Base-by-base conservation (phyloP, 2,888 invertebrate genomes). In the Pseudococcus viburni region DNA sequence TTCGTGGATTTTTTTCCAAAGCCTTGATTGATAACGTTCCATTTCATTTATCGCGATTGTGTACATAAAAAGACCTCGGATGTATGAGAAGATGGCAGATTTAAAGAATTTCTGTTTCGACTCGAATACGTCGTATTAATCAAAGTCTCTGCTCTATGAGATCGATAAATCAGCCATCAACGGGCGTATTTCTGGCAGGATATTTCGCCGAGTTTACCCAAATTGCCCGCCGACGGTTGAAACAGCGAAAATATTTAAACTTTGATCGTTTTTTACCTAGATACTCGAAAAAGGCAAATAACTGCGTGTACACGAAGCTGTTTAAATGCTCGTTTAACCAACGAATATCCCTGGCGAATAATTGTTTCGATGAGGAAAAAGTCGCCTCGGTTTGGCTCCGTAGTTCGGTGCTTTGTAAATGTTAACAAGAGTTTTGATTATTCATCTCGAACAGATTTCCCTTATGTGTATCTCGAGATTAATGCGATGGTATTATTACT, bases 41-140 rank as follows among this genome's bases (percentile, higher is more conserved):
- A 73, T 73, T 73, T 33, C 73, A 73, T 73, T 73, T 73, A 73
- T 73, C 73, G 73, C 73, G 73, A 73, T 73, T 73, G 73, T 73
- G 39, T 73, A 73, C 42, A 42, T 73, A 73, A 73, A 73, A 73
- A 73, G 15, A 33, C 73, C 73, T 73, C 7, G 64, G 22, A 42
- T 42, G 42, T 64, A 9, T 22, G 8, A n/a, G 64, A 55, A 64
- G 64, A 73, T n/a, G 73, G 15, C 0, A 12, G 33, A 68, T 42
- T 73, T 33, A 15, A 73, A 73, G 73, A 73, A 33, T 73, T 73
- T 73, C 33, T 33, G 33, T 33, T 73, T 73, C 33, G 73, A 73
- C 73, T 73, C 8, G 42, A 33, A 33, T 22, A n/a, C 33, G 26
- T n/a, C 19, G 73, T 73, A 73, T 73, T 73, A 73, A 73, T 73